phyloP scores from a whole-genome alignment of 2,113 vertebrate genomes.

The Eupsittula cactorum region DNA sequence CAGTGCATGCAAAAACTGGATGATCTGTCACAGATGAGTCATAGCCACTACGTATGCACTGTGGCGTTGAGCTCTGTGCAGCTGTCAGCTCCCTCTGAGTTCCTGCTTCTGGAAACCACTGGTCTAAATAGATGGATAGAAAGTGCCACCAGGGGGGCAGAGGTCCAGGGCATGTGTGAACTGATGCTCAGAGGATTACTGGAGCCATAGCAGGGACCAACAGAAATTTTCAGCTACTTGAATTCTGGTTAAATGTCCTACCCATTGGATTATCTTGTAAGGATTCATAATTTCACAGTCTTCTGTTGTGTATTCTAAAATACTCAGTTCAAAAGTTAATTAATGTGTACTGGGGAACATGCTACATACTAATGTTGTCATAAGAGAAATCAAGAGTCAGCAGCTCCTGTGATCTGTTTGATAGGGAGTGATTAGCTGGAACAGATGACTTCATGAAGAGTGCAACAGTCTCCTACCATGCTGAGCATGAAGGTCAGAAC shows the following conservation, averaged over 20 bases:
- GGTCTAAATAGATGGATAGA: not conserved
- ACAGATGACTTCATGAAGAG: not conserved
- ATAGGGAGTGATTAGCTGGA: not conserved
- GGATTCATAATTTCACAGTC: not conserved
- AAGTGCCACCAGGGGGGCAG: not conserved
- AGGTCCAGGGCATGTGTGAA: not conserved
- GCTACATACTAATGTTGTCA: not conserved
- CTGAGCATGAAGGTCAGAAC: not conserved
- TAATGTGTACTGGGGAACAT: not conserved
- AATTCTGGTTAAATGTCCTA: not conserved
- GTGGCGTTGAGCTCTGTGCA: not conserved
- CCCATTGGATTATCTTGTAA: not conserved
- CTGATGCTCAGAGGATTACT: not conserved
- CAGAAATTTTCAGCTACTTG: not conserved
- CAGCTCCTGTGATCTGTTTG: not conserved
- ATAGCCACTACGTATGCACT: constrained; percentile 14
- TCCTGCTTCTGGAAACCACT: not conserved
- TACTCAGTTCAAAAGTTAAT: not conserved
- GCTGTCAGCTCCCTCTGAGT: constrained; percentile 36
- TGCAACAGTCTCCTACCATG: not conserved
- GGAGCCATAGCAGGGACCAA: not conserved
- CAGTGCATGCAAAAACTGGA: not conserved
- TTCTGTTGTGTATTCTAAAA: not conserved
- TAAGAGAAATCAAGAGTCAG: not conserved
- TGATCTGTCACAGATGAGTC: constrained; percentile 35